Base-by-base conservation (phyloP, 2,113 vertebrate species). In the Castor canadensis region DNA sequence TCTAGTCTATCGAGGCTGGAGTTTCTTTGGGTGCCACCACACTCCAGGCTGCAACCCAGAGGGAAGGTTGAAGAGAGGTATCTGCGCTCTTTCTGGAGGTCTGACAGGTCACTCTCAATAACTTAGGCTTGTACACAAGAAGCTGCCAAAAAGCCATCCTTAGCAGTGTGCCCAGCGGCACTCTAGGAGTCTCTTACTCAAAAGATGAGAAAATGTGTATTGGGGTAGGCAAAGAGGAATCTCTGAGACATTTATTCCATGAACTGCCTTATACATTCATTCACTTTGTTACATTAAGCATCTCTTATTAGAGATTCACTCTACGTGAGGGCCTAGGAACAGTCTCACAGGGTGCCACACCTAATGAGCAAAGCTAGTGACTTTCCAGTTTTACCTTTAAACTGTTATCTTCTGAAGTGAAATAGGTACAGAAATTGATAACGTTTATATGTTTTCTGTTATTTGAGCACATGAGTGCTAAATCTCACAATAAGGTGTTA, bases 51-150 rank as follows among this genome's bases (percentile, higher is more conserved):
- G 9, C 12, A 79, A 16, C 52, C 12, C 32, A 20, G 22, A 85
- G 35, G 11, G 54, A 66, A 60, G 19, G 9, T 4, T 52, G 49
- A 62, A 66, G 35, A 38, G 13, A 7, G 15, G 10, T 24, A 26
- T 35, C 30, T 72, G 7, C 1, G 20, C 32, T 69, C 32, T 69
- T 30, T 77, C 84, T 47, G 71, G 54, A 64, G 40, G 43, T 6
- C 43, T 52, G 15, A 26, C 9, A 6, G 0, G 0, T 0, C 3
- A 40, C 12, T 2, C 5, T 2, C 30, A 54, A 35, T 15, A 19
- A 38, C 38, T 64, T 24, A 24, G 4, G 1, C 19, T 24, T 7
- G 38, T 26, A 5, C 16, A 6, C 49, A 16, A 60, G 3, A 30
- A 52, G 28, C 0, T n/a, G 9, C 19, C 6, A 16, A 26, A 43